Evolutionary conservation across 2,888 invertebrate species (phyloP).

Genomic region (Coleophora deauratella): DNA sequence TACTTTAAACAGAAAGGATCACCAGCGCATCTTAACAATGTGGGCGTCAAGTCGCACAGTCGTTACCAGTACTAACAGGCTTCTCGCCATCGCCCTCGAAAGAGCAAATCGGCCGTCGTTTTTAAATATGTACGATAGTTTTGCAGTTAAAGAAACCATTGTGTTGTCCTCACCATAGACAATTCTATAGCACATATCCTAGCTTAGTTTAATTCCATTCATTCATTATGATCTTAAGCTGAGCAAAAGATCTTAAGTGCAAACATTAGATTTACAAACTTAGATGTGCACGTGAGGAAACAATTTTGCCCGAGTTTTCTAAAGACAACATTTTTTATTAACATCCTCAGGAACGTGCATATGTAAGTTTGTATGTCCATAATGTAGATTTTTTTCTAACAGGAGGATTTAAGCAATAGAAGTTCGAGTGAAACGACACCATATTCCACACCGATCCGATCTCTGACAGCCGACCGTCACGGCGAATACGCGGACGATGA

Average conservation of each 20-base stretch:
- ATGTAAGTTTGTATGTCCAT: conserved; percentile 40
- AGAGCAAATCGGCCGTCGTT: too few relatives aligned
- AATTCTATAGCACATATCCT: conserved; percentile 37
- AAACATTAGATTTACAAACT: conserved; percentile 3
- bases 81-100: too few relatives aligned
- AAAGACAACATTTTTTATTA: too few relatives aligned
- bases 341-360: conserved; percentile 24
- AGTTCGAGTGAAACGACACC: conserved; percentile 54
- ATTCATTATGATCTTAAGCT: conserved; percentile 7
- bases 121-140: too few relatives aligned
- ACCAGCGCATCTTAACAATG: too few relatives aligned
- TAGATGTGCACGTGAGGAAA: conserved; percentile 2
- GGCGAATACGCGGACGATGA: conserved; percentile 12
- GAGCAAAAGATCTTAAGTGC: conserved; percentile 3
- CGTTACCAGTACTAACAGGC: too few relatives aligned
- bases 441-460: conserved; percentile 51
- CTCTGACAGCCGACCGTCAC: conserved; percentile 31
- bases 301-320: too few relatives aligned
- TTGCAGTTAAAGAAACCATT: conserved; percentile 17
- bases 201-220: conserved; percentile 16
- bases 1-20: too few relatives aligned
- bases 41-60: too few relatives aligned
- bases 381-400: conserved; percentile 54
- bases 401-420: conserved; percentile 65
- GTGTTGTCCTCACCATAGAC: conserved; percentile 67